phyloP scores from a whole-genome alignment of 2,797 vertebrate genomes.

The Eulemur mongoz region DNA sequence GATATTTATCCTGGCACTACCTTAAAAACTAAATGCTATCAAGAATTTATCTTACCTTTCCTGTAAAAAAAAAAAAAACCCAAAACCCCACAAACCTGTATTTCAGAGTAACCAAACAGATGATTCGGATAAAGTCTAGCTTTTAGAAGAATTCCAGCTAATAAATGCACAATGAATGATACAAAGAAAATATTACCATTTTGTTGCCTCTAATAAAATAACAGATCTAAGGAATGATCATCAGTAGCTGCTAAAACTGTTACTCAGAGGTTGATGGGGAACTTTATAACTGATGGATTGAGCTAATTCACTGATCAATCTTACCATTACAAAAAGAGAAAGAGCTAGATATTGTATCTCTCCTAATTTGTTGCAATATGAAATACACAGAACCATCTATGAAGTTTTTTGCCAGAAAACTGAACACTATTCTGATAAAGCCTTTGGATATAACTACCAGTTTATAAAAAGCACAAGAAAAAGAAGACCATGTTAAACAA shows the following conservation, averaged over 20 bases:
- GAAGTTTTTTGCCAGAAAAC: background rate
- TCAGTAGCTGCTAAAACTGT: background rate
- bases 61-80: background rate
- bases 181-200: background rate
- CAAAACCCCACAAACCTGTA: background rate
- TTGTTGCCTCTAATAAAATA: background rate
- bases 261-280: background rate
- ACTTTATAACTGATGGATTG: background rate
- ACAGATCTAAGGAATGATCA: background rate
- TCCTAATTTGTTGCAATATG: background rate
- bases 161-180: background rate
- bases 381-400: background rate
- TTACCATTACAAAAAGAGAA: background rate
- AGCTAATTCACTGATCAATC: background rate
- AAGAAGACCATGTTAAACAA: background rate
- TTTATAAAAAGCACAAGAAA: conserved; percentile 4
- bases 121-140: background rate
- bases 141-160: conserved; percentile 30
- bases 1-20: background rate
- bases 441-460: background rate
- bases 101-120: conserved; percentile 27
- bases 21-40: background rate
- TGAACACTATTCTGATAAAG: background rate
- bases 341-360: background rate
- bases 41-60: background rate